Evolutionary conservation across 1,140 invertebrate species (phyloP).

Genomic region (Caenorhabditis inopinata): DNA sequence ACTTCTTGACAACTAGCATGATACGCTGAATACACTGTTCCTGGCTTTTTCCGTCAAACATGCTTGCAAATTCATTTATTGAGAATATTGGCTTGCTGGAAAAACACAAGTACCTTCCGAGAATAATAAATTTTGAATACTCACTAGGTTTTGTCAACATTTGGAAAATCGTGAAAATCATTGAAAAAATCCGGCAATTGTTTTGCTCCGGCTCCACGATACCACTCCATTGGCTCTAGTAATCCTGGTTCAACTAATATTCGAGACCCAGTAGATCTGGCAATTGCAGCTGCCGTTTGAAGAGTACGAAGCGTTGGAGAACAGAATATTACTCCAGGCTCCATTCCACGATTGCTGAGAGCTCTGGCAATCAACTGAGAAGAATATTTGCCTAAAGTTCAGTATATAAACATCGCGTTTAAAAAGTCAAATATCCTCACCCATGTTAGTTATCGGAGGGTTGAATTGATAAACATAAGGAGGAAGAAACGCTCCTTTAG

Average conservation of each 20-base stretch:
- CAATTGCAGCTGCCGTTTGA: constrained; percentile 79
- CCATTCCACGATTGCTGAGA: constrained; percentile 55
- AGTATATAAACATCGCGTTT: background rate
- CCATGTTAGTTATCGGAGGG: constrained; percentile 81
- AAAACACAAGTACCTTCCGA: background rate
- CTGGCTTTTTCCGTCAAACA: constrained; percentile 13
- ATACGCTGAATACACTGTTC: constrained; percentile 8
- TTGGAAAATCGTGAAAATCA: background rate
- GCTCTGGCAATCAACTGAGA: constrained; percentile 38
- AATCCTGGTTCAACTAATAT: constrained; percentile 83
- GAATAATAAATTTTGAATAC: background rate
- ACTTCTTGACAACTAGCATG: constrained; percentile 25
- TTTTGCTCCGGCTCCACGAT: constrained; percentile 64
- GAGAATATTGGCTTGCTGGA: constrained; percentile 24
- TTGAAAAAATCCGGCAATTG: background rate
- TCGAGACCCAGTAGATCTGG: constrained; percentile 67
- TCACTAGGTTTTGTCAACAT: constrained; percentile 19
- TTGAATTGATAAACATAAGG: constrained; percentile 73
- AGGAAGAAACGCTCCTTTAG: constrained; percentile 71
- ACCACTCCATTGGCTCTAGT: constrained; percentile 91
- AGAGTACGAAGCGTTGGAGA: constrained; percentile 85
- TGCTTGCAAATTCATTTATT: background rate
- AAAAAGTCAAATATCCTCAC: constrained; percentile 69
- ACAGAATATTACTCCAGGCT: constrained; percentile 75
- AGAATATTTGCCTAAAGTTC: constrained; percentile 37